Base-by-base conservation (phyloP, 2,888 invertebrate genomes). In the Lypha dubia region DNA sequence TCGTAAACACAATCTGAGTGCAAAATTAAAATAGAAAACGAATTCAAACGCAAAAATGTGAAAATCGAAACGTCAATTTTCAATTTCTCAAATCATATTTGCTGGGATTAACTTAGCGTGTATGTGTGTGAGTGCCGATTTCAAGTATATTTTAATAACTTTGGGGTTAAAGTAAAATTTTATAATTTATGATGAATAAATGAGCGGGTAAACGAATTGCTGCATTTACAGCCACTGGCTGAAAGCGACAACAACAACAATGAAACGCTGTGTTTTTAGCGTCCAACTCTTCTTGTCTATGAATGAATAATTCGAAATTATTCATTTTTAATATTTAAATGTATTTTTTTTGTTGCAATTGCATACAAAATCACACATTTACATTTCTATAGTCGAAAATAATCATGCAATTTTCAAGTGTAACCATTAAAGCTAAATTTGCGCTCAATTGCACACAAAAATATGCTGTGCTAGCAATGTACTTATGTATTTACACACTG, bases 391-490 rank as follows among this genome's bases (percentile, higher is more conserved):
- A 20, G 38, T 51, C 58, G n/a, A 32, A 44, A 46, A 28, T 24
- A 76, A 68, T 20, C 67, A 51, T 60, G 32, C 44, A 73, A 49
- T 49, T 77, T 77, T 77, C 58, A 73, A 82, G 58, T 68, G 49
- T 35, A 67, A 60, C 65, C 73, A 74, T 51, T 77, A 83, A 73
- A 83, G 73, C 73, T 32, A 32, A 49, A 71, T 79, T 83, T 53
- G 73, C 77, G 79, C 60, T 77, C 77, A 77, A 77, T 77, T 73
- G 73, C 60, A 67, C 46, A 51, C 53, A 44, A 82, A 60, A 77
- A 76, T 89, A 89, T 88, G 89, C 88, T 89, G 89, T 86, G 88
- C 86, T 86, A 87, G 84, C 89, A 84, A 76, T 15, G 17, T 32
- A 1, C 9, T 74, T 88, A 88, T 67, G n/a, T 22, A 20, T 35